Evolutionary conservation across 2,888 invertebrate genomes (phyloP).

Genomic region (Neuroscelio doddi): DNA sequence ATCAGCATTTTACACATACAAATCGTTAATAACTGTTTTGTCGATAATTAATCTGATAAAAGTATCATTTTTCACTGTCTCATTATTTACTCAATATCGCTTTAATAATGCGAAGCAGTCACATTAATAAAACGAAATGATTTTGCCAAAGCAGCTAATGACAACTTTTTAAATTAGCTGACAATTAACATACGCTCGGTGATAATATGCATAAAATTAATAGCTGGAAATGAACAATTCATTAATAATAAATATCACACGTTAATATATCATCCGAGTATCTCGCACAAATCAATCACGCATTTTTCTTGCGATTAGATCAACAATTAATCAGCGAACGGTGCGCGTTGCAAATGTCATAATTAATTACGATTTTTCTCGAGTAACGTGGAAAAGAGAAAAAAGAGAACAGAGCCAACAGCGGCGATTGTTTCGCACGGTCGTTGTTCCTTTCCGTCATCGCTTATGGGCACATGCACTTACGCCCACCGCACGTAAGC

Average conservation of each 20-base stretch:
- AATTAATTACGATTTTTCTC: conserved; percentile 37
- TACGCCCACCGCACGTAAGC: conserved; percentile 39
- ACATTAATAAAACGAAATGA: too few species aligned
- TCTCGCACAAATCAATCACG: conserved; percentile 26
- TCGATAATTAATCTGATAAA: too few species aligned
- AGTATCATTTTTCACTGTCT: too few species aligned
- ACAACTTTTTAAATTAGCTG: too few species aligned
- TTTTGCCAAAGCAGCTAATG: too few species aligned
- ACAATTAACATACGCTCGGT: conserved; percentile 4
- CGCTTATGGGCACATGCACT: conserved; percentile 37
- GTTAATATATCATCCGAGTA: conserved; percentile 28
- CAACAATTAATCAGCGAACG: conserved; percentile 30
- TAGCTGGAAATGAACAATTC: conserved; percentile 25
- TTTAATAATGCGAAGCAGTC: too few species aligned
- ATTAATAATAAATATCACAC: conserved; percentile 30
- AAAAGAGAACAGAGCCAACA: conserved; percentile 1
- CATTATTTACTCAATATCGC: too few species aligned
- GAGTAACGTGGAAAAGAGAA: conserved; percentile 4
- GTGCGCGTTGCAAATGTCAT: conserved; percentile 31
- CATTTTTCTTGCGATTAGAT: conserved; percentile 24
- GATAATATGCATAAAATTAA: conserved; percentile 20
- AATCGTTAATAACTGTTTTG: too few species aligned
- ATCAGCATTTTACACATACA: too few species aligned
- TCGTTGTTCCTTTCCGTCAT: conserved; percentile 42
- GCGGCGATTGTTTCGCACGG: conserved; percentile 42